Evolutionary conservation across 2,113 vertebrate species (phyloP), one percentile per base, ranked within the genome.

Genomic region (Datnioides undecimradiatus): DNA sequence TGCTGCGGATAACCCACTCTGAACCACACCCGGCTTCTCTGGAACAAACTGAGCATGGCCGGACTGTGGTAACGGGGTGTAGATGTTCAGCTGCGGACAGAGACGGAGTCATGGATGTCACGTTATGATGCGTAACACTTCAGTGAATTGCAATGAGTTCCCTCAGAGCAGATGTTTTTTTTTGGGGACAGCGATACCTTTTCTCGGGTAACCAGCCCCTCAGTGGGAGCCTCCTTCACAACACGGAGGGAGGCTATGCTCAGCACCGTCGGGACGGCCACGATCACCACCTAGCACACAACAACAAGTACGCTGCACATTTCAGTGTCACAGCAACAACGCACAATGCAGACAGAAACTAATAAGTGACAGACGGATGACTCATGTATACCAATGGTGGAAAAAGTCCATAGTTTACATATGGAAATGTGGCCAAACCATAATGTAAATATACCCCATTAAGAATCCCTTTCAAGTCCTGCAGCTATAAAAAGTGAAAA

Each of bases 71-170:
- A 95, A 91, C 0, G 93, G 84, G 2, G 78, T 82, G 87, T 97
- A 98, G 90, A 98, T 84, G 29, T 96, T 94, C 63, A 98, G 93
- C 97, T 98, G 94, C 0, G 84, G 82, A 68, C 31, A 76, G 54
- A 70, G 11, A 23, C 8, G 71, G 6, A 23, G 49, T 41, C 40
- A 59, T n/a, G 38, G 5, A 43, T 27, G 7, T 74, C 29, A 55
- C n/a, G n/a, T 27, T 27, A n/a, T 34, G 8, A 69, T 3, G 4
- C 33, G 4, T 3, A 72, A 41, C 3, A 29, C 25, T 25, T 52
- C 13, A 21, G 25, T 51, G 17, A 66, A 21, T 8, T 5, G 4
- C 25, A 55, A 13, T 5, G 19, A 21, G 1, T 33, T 38, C 4
- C 8, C 11, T 41, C 14, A 14, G 0, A 19, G 1, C 10, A 51